Base-by-base conservation (phyloP, 2,797 vertebrate species). In the Gymnoscopelus microlampas region DNA sequence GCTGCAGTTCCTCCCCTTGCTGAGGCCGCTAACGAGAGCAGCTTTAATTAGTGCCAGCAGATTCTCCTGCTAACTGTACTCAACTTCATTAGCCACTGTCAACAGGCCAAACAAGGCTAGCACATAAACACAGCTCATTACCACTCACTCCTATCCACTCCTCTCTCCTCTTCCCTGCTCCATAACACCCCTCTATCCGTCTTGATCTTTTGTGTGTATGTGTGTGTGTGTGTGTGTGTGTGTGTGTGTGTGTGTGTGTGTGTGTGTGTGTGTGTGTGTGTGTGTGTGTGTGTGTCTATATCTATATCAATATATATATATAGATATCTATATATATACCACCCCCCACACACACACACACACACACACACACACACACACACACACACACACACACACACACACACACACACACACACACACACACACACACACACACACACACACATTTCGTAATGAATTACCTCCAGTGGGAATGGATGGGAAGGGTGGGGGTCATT, bases 111-210 rank as follows among this genome's bases (percentile, higher is more conserved):
- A 86, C 89, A 89, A 90, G 77, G 79, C 86, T 90, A 44, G 88
- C 90, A 92, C 91, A 94, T 90, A 93, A 93, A 94, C 91, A 93
- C 86, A 91, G 88, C 91, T 93, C 90, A 93, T 93, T 93, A 93
- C 84, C 84, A 78, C 77, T 90, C 84, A 70, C 81, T 83, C 73
- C 83, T 76, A 73, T 85, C 82, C 44, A 29, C 81, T 85, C 57
- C 48, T n/a, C 6, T 86, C 83, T 72, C 82, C 73, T 84, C 68
- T 76, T 74, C 66, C 71, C 63, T 70, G 77, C 72, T 78, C 70
- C 67, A 76, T 68, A 80, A 63, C 68, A 86, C 65, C 60, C 49
- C 72, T 19, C 80, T 68, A 81, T 89, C 77, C 82, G 77, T 86
- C 85, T 89, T 63, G 51, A 64, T 77, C 67, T 44, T 44, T 1